phyloP scores from a whole-genome alignment of 2,113 vertebrate species.

The Zapus hudsonius region DNA sequence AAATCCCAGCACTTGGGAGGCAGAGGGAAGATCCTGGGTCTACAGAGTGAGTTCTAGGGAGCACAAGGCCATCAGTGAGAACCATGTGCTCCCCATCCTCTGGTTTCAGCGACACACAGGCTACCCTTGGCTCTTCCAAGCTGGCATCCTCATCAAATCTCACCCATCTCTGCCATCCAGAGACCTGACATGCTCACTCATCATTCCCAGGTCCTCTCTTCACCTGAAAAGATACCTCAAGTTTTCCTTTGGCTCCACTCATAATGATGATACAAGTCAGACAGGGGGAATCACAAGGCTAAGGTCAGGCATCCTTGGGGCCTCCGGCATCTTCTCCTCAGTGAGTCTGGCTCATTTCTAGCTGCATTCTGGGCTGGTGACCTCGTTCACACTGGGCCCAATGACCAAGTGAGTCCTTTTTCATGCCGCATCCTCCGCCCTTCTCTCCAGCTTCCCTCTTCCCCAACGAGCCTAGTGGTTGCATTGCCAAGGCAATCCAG shows the following conservation, averaged over 20 bases:
- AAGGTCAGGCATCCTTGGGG: neutral
- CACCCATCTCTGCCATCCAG: neutral
- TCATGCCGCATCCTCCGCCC: neutral
- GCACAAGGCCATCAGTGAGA: neutral
- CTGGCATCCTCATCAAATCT: neutral
- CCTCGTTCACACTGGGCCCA: neutral
- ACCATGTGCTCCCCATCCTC: neutral
- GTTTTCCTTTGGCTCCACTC: neutral
- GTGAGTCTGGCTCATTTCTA: neutral
- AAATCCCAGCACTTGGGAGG: too few species aligned
- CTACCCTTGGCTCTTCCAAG: neutral
- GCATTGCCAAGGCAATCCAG: accelerated
- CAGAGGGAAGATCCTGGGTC: too few species aligned
- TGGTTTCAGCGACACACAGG: too few species aligned
- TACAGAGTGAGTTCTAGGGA: too few species aligned
- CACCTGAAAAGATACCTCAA: neutral
- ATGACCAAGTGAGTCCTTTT: neutral
- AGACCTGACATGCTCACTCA: neutral
- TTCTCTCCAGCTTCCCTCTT: neutral
- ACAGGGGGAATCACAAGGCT: neutral
- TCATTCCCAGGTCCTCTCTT: neutral
- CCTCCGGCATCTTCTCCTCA: neutral
- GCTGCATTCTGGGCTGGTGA: accelerated
- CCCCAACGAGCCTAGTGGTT: neutral
- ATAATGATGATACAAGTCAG: too few species aligned